phyloP scores from a whole-genome alignment of 1,140 invertebrate species.

The Piezodorus guildinii region DNA sequence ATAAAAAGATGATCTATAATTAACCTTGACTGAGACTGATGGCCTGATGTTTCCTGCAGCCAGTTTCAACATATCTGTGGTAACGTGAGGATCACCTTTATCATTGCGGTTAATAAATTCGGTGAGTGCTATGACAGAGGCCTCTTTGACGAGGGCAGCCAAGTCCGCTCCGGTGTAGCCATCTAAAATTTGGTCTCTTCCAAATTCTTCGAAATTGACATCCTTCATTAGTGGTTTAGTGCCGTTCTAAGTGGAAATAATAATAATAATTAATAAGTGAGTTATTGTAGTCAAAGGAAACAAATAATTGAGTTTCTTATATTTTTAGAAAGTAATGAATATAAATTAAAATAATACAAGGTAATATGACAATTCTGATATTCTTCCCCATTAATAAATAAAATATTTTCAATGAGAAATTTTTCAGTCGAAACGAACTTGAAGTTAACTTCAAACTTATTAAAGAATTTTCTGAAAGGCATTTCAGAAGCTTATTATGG shows the following conservation, averaged over 20 bases:
- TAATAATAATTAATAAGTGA: too few relatives aligned
- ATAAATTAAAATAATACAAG: too few relatives aligned
- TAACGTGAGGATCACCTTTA: constrained; percentile 35
- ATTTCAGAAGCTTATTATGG: too few relatives aligned
- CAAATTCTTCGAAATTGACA: constrained; percentile 61
- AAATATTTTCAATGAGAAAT: too few relatives aligned
- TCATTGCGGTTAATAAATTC: constrained; percentile 38
- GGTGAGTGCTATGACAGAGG: constrained; percentile 62
- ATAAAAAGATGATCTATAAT: constrained; percentile 9
- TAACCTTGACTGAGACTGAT: constrained; percentile 48
- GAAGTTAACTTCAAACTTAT: too few relatives aligned
- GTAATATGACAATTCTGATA: too few relatives aligned
- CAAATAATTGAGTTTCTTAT: too few relatives aligned
- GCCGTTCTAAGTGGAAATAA: constrained; percentile 45
- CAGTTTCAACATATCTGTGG: constrained; percentile 41
- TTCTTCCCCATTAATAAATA: too few relatives aligned
- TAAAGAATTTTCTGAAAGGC: too few relatives aligned
- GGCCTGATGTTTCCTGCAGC: constrained; percentile 67
- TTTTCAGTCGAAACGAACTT: too few relatives aligned
- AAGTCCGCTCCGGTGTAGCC: constrained; percentile 89
- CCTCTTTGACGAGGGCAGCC: constrained; percentile 71
- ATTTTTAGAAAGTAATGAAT: too few relatives aligned
- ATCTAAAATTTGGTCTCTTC: constrained; percentile 49
- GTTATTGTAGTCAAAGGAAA: too few relatives aligned
- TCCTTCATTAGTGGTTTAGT: constrained; percentile 64